Evolutionary conservation across 2,888 invertebrate genomes (phyloP).

Genomic region (Trachelus tabidus): DNA sequence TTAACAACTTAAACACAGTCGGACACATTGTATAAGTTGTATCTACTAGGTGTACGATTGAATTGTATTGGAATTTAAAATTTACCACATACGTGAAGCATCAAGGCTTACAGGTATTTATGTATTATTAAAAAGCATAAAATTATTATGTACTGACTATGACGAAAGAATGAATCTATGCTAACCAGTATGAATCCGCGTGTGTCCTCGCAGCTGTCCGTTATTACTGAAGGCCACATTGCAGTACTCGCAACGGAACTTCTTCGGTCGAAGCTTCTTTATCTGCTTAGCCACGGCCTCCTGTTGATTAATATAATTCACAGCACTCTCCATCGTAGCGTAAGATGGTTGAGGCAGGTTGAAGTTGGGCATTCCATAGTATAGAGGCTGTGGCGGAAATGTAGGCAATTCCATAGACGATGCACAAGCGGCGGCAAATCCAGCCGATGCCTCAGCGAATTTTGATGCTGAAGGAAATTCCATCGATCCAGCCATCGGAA

Average conservation of each 20-base stretch:
- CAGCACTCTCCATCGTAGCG: conserved; percentile 45
- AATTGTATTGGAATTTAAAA: too few species aligned
- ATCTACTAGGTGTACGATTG: neutral
- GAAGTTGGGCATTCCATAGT: conserved; percentile 9
- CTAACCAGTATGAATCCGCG: conserved; percentile 88
- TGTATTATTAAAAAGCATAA: neutral
- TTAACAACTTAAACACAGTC: too few species aligned
- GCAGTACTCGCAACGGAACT: conserved; percentile 91
- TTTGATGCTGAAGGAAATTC: neutral
- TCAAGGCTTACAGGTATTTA: neutral
- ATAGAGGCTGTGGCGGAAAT: neutral
- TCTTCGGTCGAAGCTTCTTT: conserved; percentile 86
- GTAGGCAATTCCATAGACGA: conserved; percentile 1
- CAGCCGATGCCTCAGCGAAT: neutral
- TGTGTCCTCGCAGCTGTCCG: conserved; percentile 90
- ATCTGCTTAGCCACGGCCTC: conserved; percentile 51
- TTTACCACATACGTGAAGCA: neutral
- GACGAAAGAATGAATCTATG: conserved; percentile 15
- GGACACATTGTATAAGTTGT: neutral
- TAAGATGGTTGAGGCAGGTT: conserved; percentile 19
- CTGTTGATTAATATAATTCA: conserved; percentile 47
- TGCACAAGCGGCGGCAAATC: conserved; percentile 9
- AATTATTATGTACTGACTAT: neutral
- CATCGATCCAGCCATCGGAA: neutral
- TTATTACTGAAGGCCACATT: conserved; percentile 94